Conservation (phyloP, 1,140 invertebrate genomes). For the Manduca sexta region DNA sequence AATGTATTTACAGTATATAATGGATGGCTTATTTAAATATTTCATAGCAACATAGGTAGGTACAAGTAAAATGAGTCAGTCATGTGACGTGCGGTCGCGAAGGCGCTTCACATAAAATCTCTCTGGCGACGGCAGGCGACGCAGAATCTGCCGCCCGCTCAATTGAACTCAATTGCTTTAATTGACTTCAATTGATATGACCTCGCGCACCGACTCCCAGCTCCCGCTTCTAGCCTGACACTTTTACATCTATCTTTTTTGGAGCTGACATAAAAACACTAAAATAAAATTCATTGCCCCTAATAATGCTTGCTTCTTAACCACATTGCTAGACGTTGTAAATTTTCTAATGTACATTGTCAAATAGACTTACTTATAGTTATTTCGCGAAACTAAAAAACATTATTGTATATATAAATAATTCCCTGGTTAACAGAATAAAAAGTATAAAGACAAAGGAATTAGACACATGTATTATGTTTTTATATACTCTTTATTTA, state of each 20-base stretch:
- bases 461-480: too few relatives aligned
- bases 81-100: slow-evolving; percentile 54
- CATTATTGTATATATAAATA: too few relatives aligned
- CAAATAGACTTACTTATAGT: too few relatives aligned
- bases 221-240: slow-evolving; percentile 67
- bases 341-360: neutral
- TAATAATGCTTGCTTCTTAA: slow-evolving; percentile 25
- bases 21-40: neutral
- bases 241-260: slow-evolving; percentile 71
- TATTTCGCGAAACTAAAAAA: too few relatives aligned
- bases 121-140: slow-evolving; percentile 53
- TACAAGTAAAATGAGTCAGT: slow-evolving; percentile 29
- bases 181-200: slow-evolving; percentile 71
- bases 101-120: slow-evolving; percentile 69
- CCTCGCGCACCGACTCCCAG: slow-evolving; percentile 54
- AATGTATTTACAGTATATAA: too few relatives aligned
- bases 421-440: too few relatives aligned
- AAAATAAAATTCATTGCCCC: slow-evolving; percentile 53
- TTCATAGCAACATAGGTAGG: neutral
- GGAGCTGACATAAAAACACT: slow-evolving; percentile 61
- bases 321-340: too few relatives aligned
- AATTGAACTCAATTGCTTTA: slow-evolving; percentile 70
- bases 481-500: too few relatives aligned
- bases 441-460: too few relatives aligned
- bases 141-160: slow-evolving; percentile 66